Conservation (phyloP, 1,140 invertebrate species). For the Panagrolaimus sp. region DNA sequence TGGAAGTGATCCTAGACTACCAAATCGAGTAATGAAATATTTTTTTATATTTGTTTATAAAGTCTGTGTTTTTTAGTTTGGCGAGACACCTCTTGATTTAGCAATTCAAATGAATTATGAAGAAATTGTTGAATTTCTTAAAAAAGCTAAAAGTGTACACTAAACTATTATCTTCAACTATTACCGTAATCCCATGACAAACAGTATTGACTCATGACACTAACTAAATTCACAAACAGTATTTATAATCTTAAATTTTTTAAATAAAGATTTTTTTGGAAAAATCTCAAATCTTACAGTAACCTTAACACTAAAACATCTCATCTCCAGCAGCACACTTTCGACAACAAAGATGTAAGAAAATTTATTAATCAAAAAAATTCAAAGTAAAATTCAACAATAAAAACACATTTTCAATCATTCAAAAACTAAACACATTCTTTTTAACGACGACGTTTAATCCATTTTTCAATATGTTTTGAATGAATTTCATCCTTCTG, state of each 20-base stretch:
- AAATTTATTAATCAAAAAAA: too few relatives aligned
- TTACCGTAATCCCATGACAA: background rate
- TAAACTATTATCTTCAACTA: background rate
- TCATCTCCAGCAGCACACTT: too few relatives aligned
- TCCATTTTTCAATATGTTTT: background rate
- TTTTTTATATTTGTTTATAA: background rate
- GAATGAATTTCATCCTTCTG: background rate
- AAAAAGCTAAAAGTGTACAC: background rate
- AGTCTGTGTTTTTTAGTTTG: background rate
- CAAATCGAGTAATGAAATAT: conserved; percentile 7
- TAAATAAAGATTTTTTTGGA: too few relatives aligned
- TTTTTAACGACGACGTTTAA: background rate
- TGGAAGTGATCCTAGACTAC: background rate
- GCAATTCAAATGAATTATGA: background rate
- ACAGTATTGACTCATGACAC: too few relatives aligned
- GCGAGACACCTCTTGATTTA: background rate
- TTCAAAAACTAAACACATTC: background rate
- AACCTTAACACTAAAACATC: too few relatives aligned
- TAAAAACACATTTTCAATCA: background rate
- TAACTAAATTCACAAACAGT: too few relatives aligned
- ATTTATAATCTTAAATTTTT: too few relatives aligned
- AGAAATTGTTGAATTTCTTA: background rate
- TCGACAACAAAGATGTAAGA: too few relatives aligned
- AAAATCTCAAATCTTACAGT: too few relatives aligned
- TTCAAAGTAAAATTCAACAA: too few relatives aligned